Percentiles rank a stretch among this genome's conserved stretches.
Evolutionary conservation across 2,888 invertebrate genomes (phyloP).

Genomic region (Trachelus troglodyta): DNA sequence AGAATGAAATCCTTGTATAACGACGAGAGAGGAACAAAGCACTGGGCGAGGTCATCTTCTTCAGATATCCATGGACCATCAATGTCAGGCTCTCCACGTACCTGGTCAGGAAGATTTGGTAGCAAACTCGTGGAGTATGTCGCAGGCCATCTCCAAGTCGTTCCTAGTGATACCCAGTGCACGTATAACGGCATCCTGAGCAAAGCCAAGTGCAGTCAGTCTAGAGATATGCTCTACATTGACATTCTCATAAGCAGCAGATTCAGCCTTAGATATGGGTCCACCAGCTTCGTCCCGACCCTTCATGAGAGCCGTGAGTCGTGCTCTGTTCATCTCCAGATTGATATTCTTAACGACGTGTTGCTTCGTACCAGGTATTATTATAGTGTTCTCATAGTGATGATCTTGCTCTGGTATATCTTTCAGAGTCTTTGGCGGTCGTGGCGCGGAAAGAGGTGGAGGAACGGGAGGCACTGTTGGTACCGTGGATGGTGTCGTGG

Average conservation of each 20-base stretch:
- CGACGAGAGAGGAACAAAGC: background rate
- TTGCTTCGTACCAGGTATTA: constrained; percentile 64
- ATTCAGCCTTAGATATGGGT: constrained; percentile 53
- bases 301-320: constrained; percentile 59
- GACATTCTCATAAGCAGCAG: constrained; percentile 83
- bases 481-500: constrained; percentile 31
- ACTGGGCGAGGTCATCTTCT: background rate
- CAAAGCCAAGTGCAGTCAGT: constrained; percentile 89
- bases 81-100: constrained; percentile 23
- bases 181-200: constrained; percentile 89
- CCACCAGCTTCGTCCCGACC: constrained; percentile 55
- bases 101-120: constrained; percentile 70
- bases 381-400: constrained; percentile 69
- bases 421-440: constrained; percentile 53
- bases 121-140: constrained; percentile 92
- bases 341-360: constrained; percentile 63
- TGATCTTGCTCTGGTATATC: constrained; percentile 65
- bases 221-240: constrained; percentile 92
- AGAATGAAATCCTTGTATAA: background rate
- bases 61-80: background rate
- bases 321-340: constrained; percentile 54
- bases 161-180: constrained; percentile 93
- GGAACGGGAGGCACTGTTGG: constrained; percentile 54
- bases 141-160: constrained; percentile 95
- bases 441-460: constrained; percentile 55